These are phyloP conservation scores for Caenorhabditis panamensis DNA, from an alignment of 2,888 invertebrate species.

Conservation along the genomic window DNA sequence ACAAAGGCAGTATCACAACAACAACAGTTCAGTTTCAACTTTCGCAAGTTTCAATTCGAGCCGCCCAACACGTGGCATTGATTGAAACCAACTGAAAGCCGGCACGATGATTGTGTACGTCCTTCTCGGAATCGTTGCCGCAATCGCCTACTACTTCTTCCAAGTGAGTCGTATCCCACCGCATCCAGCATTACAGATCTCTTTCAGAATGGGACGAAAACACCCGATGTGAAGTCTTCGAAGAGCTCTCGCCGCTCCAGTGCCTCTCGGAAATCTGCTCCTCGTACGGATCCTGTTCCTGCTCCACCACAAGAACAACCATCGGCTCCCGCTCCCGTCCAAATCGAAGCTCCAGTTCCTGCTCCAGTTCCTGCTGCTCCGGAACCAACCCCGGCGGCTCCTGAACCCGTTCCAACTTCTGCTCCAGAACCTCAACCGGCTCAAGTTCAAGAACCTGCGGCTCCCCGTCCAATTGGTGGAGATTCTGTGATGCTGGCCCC, in stretches of 20 bases:
- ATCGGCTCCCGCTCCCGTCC: conserved; percentile 1
- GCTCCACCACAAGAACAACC: conserved; percentile 2
- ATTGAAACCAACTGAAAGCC: conserved; percentile 42
- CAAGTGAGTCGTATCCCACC: no score
- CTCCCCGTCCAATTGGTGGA: conserved; percentile 23
- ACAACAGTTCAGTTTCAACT: conserved; percentile 2
- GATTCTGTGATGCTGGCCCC: conserved; percentile 38
- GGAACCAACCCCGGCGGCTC: conserved; percentile 6
- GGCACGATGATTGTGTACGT: conserved; percentile 41
- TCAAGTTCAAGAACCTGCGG: no score
- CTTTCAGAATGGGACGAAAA: not conserved
- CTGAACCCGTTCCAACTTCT: no score
- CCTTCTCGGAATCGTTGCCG: conserved; percentile 39
- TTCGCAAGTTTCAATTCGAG: not conserved
- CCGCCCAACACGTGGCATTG: conserved; percentile 2
- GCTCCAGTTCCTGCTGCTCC: not conserved
- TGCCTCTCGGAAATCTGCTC: not conserved
- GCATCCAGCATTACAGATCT: no score
- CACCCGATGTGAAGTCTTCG: not conserved
- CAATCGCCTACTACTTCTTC: conserved; percentile 38
- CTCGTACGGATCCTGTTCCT: not conserved
- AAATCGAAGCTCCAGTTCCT: not conserved
- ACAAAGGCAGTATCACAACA: no score
- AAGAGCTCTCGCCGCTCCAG: not conserved
- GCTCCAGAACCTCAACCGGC: no score